phyloP scores from a whole-genome alignment of 1,140 invertebrate species.

The Sipha flava region DNA sequence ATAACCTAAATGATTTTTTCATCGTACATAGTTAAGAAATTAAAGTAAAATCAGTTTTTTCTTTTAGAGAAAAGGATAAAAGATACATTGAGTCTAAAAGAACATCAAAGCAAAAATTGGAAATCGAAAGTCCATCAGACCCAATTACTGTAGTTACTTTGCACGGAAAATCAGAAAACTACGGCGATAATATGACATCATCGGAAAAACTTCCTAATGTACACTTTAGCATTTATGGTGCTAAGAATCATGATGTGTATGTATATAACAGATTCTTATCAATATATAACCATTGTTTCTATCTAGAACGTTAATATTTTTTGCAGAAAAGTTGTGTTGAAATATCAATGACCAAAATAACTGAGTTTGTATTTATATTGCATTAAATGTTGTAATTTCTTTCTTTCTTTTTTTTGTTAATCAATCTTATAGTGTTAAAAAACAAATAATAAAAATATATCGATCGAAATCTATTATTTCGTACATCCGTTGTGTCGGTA shows the following conservation, averaged over 20 bases:
- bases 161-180: not conserved
- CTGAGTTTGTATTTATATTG: not conserved
- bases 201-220: constrained; percentile 3
- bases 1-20: not conserved
- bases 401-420: too few species aligned
- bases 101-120: not conserved
- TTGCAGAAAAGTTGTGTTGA: constrained; percentile 16
- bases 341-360: not conserved
- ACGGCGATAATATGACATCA: not conserved
- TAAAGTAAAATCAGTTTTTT: not conserved
- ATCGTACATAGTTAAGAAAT: not conserved
- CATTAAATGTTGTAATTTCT: too few species aligned
- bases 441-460: too few species aligned
- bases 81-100: not conserved
- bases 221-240: constrained; percentile 16
- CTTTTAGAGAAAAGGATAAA: constrained; percentile 3
- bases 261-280: too few species aligned
- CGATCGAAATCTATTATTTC: too few species aligned
- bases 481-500: too few species aligned
- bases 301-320: not conserved
- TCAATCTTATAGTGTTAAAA: too few species aligned
- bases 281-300: too few species aligned
- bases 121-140: not conserved
- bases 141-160: constrained; percentile 8
- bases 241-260: constrained; percentile 6